These are phyloP conservation scores for Orius insidiosus DNA, from an alignment of 1,140 invertebrate genomes.

Conservation along the genomic window DNA sequence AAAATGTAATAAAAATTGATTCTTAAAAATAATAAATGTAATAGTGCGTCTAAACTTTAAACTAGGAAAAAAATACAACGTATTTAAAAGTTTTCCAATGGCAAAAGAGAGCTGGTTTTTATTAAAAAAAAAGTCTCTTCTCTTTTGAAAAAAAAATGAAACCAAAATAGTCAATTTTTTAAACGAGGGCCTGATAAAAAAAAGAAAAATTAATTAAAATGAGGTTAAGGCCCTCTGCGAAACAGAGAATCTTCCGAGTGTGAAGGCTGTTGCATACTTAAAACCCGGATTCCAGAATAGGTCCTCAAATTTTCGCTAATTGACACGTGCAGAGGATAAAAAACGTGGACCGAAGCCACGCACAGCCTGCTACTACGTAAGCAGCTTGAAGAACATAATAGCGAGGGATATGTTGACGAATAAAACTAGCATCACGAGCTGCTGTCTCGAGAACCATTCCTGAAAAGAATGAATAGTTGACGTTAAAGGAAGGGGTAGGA, in stretches of 20 bases:
- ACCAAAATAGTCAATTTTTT: too few relatives aligned
- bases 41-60: too few relatives aligned
- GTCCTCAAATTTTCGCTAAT: background rate
- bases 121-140: too few relatives aligned
- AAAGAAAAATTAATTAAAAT: background rate
- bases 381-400: constrained; percentile 91
- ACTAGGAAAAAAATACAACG: too few relatives aligned
- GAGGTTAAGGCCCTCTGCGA: too few relatives aligned
- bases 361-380: constrained; percentile 50
- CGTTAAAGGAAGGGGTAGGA: background rate
- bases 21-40: too few relatives aligned
- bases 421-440: constrained; percentile 85
- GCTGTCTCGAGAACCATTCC: constrained; percentile 96
- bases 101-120: too few relatives aligned
- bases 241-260: constrained; percentile 1
- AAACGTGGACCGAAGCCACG: background rate
- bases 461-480: constrained; percentile 34
- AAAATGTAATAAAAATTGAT: too few relatives aligned
- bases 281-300: background rate
- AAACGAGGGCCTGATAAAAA: background rate
- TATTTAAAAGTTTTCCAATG: too few relatives aligned
- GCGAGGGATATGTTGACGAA: constrained; percentile 92
- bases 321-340: background rate
- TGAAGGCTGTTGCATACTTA: background rate
- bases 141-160: too few relatives aligned